Base-by-base conservation (phyloP, 2,113 vertebrate genomes). In the Pimephales promelas region DNA sequence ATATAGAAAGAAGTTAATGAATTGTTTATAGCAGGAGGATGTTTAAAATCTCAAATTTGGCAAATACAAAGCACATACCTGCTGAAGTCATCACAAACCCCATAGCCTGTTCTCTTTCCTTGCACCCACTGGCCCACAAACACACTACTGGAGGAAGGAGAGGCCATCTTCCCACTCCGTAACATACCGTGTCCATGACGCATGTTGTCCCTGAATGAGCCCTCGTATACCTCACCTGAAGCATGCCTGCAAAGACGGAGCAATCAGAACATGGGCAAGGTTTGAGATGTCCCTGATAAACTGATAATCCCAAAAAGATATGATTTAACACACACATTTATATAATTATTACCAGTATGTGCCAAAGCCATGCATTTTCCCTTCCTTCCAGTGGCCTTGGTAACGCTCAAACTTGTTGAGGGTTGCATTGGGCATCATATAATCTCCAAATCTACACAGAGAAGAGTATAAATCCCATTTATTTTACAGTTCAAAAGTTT, bases 51-150 rank as follows among this genome's bases (percentile, higher is more conserved):
- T 61, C 22, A 18, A 8, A 34, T 59, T 57, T 4, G 36, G 24
- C 6, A 31, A 54, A 16, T 45, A 72, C 43, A 34, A 43, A 26
- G 26, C 16, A 26, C 83, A 31, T 93, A 98, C 98, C 96, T 97
- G 79, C 96, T 98, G 90, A 99, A 98, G 91, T 98, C 96, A 90
- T 99, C 98, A 66, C 95, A 95, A 68, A 99, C 95, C 5, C 98
- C 98, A 52, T 99, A 99, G 36, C 98, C 98, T 7, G 92, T 94
- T 92, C 96, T 99, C 93, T 92, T 97, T 93, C 97, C 97, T 76
- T 95, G 93, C 36, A 96, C 89, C 98, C 98, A 99, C 16, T 98
- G 96, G 24, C 98, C 98, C 80, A 99, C 96, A 91, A 98, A 99
- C 93, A 99, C 96, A n/a, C 97, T 97, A 24, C 97, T 97, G 84